Conservation (phyloP, 2,113 vertebrate genomes). For the Ceyx margarethae region DNA sequence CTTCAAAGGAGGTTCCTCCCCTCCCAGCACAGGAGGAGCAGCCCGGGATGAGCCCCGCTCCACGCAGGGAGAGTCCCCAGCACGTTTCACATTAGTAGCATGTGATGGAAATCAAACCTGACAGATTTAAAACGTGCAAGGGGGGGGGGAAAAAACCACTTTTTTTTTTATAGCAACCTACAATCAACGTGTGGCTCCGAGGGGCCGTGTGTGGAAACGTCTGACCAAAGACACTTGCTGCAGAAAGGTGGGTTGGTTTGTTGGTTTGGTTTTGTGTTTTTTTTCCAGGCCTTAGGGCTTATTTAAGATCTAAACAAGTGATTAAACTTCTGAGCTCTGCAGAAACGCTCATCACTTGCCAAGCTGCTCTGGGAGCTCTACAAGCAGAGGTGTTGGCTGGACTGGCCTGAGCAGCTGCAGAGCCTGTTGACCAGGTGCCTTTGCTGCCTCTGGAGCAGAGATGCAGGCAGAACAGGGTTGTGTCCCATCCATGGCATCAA, state of each 20-base stretch:
- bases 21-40: neutral
- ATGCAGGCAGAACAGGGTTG: neutral
- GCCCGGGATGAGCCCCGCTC: slow-evolving; percentile 2
- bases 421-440: rapidly evolving
- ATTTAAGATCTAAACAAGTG: neutral
- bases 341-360: neutral
- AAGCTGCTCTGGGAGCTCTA: neutral
- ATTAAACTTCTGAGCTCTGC: neutral
- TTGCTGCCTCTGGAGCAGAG: neutral
- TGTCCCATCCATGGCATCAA: no score
- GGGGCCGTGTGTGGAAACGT: neutral
- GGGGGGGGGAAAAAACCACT: neutral
- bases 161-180: neutral
- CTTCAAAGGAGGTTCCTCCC: neutral
- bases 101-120: neutral
- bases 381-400: neutral
- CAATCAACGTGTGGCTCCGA: neutral
- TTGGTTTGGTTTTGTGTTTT: neutral
- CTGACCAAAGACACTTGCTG: neutral
- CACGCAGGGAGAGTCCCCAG: neutral
- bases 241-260: neutral
- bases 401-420: neutral
- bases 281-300: neutral
- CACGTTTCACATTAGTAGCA: neutral
- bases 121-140: slow-evolving; percentile 28